phyloP scores from a whole-genome alignment of 2,113 vertebrate genomes.

The Python bivittatus region DNA sequence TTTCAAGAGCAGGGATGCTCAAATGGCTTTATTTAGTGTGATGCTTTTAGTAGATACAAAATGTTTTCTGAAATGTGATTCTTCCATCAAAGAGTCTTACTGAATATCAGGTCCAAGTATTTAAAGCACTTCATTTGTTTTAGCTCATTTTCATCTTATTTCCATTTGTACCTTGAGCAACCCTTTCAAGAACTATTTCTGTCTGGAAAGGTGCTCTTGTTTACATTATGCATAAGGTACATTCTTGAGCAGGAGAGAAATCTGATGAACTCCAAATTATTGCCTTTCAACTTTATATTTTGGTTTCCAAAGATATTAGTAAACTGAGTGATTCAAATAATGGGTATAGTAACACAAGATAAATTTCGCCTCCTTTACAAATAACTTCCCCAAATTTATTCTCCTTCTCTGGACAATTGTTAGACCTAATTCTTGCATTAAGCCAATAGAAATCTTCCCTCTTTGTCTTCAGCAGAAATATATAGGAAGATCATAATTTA shows the following conservation, averaged over 20 bases:
- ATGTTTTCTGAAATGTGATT: not conserved
- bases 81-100: not conserved
- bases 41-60: not conserved
- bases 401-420: not conserved
- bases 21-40: not conserved
- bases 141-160: too few relatives aligned
- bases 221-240: too few relatives aligned
- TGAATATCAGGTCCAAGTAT: not conserved
- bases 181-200: too few relatives aligned
- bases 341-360: not conserved
- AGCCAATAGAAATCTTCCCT: not conserved
- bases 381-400: too few relatives aligned
- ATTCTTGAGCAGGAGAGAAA: too few relatives aligned
- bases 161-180: not conserved
- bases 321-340: not conserved
- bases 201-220: too few relatives aligned
- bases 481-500: not conserved
- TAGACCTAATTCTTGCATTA: not conserved
- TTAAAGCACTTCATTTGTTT: too few relatives aligned
- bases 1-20: not conserved
- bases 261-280: too few relatives aligned
- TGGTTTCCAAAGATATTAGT: not conserved
- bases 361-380: not conserved
- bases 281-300: too few relatives aligned
- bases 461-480: not conserved